A percentile compares a stretch with the other conserved stretches of the same genome.
Evolutionary conservation across 2,113 vertebrate genomes (phyloP).

Genomic region (Equus quagga): DNA sequence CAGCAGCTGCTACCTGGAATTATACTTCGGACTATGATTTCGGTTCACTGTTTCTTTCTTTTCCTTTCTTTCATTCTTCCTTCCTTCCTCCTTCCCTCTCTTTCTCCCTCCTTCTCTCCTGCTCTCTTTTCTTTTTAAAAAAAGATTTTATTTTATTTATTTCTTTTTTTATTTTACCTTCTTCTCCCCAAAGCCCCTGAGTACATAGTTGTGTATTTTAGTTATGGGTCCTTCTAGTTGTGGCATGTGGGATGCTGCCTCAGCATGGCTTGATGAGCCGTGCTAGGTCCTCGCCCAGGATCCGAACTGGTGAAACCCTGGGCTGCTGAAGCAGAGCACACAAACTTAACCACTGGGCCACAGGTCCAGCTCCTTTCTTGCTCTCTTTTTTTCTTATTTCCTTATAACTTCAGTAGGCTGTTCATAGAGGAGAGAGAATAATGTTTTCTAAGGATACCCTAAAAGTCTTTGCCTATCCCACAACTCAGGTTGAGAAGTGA

Average conservation of each 20-base stretch:
- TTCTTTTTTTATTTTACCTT: too few relatives aligned
- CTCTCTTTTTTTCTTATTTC: neutral
- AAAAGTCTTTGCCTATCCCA: neutral
- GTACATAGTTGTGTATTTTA: too few relatives aligned
- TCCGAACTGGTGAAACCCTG: too few relatives aligned
- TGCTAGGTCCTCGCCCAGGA: too few relatives aligned
- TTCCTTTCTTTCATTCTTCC: fast-evolving
- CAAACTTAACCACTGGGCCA: too few relatives aligned
- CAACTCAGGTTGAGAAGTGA: neutral
- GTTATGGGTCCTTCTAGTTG: too few relatives aligned
- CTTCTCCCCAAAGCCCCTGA: too few relatives aligned
- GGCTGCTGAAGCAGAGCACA: too few relatives aligned
- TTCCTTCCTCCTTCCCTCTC: neutral
- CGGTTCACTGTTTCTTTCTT: neutral
- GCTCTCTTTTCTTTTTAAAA: too few relatives aligned
- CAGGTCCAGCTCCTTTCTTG: neutral
- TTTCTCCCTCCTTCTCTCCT: neutral
- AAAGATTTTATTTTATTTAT: too few relatives aligned
- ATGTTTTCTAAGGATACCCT: neutral
- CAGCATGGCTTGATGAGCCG: too few relatives aligned
- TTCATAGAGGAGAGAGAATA: neutral
- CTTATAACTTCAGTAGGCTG: neutral
- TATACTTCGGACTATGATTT: neutral
- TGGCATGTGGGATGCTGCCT: too few relatives aligned
- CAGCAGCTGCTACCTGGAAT: neutral